Base-by-base conservation (phyloP, 1,140 invertebrate species). In the Periplaneta americana region DNA sequence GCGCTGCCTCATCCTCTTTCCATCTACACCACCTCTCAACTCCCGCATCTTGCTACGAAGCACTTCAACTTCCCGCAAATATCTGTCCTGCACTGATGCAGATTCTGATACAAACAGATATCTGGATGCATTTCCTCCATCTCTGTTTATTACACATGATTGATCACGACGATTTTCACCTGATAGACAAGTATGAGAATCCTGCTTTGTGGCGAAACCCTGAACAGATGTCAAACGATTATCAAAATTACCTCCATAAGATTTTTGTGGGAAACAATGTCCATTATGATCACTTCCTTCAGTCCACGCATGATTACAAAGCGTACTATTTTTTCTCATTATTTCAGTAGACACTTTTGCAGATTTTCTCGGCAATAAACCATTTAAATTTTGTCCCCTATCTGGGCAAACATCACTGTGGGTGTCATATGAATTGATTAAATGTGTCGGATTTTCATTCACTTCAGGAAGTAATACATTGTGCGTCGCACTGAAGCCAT, bases 1-100 rank as follows among this genome's bases (percentile, higher is more conserved):
- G 3, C 81, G 81, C 76, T 81, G 81, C 15, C 66, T 75, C 17
- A 78, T 33, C 31, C 81, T 22, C 36, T 81, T 81, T 4, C 76
- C 76, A n/a, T 81, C 81, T 33, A 34, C 80, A 18, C 80, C 48
- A 15, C 39, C 76, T n/a, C 80, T 32, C n/a, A 81, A 28, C 32
- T 81, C 80, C 28, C 75, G 66, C 17, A 81, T 34, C 35, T 66
- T 75, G 36, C 33, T 75, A 74, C 34, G 75, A 1, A 75, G 37
- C 1, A 57, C 34, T 31, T 76, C 81, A 5, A 75, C 39, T 32
- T 81, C 34, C 11, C 18, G n/a, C 15, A 48, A 31, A 35, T 81
- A 78, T 22, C 34, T 2, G 22, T 78, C 32, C 81, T 37, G 66
- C n/a, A 76, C 28, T 32, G 35, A 32, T 13, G 48, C 32, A 32